Conservation (phyloP, 2,113 vertebrate genomes). For the Oncorhynchus keta region DNA sequence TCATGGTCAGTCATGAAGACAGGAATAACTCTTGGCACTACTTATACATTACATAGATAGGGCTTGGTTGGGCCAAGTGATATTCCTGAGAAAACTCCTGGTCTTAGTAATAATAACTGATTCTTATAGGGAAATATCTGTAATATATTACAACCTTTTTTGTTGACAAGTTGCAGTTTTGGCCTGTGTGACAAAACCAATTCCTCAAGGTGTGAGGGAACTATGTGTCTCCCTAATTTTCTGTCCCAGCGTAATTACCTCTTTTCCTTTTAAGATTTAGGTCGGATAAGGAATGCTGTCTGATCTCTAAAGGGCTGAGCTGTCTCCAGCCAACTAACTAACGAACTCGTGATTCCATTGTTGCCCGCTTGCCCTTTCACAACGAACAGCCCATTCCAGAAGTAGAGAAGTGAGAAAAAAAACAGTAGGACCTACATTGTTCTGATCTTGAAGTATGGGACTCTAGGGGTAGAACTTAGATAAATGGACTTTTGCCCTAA, state of each 20-base stretch:
- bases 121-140: too few relatives aligned
- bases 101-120: too few relatives aligned
- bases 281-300: conserved; percentile 56
- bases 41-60: too few relatives aligned
- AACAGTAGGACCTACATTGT: conserved; percentile 28
- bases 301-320: conserved; percentile 54
- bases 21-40: too few relatives aligned
- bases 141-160: too few relatives aligned
- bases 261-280: conserved; percentile 55
- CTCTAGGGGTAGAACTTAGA: not conserved
- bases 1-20: too few relatives aligned
- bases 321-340: conserved; percentile 44
- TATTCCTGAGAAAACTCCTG: too few relatives aligned
- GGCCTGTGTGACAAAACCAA: too few relatives aligned
- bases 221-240: conserved; percentile 12
- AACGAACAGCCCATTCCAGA: conserved; percentile 7
- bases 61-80: too few relatives aligned
- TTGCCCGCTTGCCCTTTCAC: conserved; percentile 44
- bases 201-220: too few relatives aligned
- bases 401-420: not conserved
- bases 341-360: conserved; percentile 60
- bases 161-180: too few relatives aligned
- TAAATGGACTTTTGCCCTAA: too few relatives aligned
- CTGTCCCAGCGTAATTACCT: conserved; percentile 35
- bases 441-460: conserved; percentile 11